Conservation (phyloP, 2,797 vertebrate species). For the Pyrrhura leucotis region DNA sequence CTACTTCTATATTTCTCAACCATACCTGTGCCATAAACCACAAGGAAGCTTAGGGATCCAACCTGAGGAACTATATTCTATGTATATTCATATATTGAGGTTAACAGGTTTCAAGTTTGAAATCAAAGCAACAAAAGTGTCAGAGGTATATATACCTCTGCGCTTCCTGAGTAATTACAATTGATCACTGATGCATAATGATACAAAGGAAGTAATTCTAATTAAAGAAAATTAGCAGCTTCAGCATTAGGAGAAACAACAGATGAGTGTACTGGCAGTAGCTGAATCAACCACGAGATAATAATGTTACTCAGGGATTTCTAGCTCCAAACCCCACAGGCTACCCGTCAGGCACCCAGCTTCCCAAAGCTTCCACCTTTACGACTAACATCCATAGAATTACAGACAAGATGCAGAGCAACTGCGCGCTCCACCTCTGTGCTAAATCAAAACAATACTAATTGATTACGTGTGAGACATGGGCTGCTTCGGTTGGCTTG, state of each 20-base stretch:
- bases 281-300: background rate
- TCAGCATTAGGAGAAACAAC: background rate
- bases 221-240: background rate
- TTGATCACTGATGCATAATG: background rate
- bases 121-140: background rate
- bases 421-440: background rate
- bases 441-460: background rate
- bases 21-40: background rate
- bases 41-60: background rate
- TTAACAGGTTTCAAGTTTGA: background rate
- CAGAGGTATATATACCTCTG: background rate
- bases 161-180: background rate
- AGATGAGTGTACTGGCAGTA: background rate
- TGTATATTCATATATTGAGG: background rate
- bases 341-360: background rate
- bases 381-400: background rate
- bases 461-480: rapidly evolving
- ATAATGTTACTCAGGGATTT: background rate
- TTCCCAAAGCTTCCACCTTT: background rate
- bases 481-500: rapidly evolving
- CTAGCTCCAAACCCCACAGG: background rate
- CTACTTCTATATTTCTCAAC: background rate
- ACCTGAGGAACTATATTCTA: background rate
- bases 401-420: background rate
- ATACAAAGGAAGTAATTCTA: background rate